Conservation (phyloP, 2,113 vertebrate species). For the Gavialis gangeticus region DNA sequence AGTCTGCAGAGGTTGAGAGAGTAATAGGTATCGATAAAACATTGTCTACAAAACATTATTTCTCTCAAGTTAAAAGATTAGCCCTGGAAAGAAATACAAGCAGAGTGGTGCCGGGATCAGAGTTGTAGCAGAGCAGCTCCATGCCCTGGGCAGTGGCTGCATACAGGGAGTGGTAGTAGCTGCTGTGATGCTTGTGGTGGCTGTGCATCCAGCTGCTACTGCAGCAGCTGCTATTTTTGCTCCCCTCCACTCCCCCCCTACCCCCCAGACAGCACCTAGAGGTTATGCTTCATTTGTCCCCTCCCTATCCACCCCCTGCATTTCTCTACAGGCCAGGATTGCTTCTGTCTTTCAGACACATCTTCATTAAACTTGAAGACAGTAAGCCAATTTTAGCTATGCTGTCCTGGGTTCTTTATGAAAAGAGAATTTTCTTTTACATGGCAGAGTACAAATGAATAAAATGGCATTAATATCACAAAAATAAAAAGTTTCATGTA, state of each 20-base stretch:
- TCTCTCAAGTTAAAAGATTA: not conserved
- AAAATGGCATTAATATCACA: not conserved
- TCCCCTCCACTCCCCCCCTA: too few relatives aligned
- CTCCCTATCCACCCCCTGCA: too few relatives aligned
- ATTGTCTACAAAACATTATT: not conserved
- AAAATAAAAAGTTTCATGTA: not conserved
- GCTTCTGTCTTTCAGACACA: not conserved
- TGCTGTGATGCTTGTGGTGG: too few relatives aligned
- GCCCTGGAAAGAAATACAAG: not conserved
- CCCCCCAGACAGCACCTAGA: too few relatives aligned
- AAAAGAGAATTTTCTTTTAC: not conserved
- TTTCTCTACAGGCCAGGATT: not conserved
- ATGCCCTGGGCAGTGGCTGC: too few relatives aligned
- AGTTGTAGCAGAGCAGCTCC: too few relatives aligned
- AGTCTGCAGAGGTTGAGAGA: not conserved
- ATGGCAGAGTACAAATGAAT: not conserved
- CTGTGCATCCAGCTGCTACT: too few relatives aligned
- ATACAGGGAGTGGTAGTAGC: too few relatives aligned
- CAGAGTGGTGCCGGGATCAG: too few relatives aligned
- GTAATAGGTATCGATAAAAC: not conserved
- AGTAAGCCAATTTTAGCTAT: not conserved
- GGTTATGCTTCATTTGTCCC: too few relatives aligned
- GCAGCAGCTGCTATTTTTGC: too few relatives aligned
- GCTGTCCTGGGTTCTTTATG: not conserved
- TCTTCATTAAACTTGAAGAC: not conserved